These are phyloP conservation scores for Drosophila maculinotata DNA, from an alignment of 2,888 invertebrate genomes.

Conservation along the genomic window DNA sequence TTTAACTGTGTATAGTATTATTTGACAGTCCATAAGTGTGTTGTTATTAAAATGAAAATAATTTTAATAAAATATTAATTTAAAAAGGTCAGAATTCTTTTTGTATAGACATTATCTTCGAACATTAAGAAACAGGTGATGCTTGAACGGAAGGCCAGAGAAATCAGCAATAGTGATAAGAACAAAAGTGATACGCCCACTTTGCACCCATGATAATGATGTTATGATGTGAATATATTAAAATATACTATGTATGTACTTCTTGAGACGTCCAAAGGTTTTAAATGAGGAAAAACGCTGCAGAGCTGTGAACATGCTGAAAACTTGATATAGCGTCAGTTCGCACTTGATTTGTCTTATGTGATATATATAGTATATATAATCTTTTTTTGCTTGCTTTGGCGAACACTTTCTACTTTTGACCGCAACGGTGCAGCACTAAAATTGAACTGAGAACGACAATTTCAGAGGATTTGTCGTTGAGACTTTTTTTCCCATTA, in stretches of 20 bases:
- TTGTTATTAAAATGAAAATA: too few species aligned
- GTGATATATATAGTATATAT: not conserved
- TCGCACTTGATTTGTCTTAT: not conserved
- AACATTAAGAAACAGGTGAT: slow-evolving; percentile 37
- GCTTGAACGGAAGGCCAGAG: slow-evolving; percentile 9
- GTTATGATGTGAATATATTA: not conserved
- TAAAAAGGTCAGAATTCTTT: not conserved
- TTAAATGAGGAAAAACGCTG: slow-evolving; percentile 28
- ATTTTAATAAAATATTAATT: not conserved
- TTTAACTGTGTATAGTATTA: too few species aligned
- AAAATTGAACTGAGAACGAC: slow-evolving; percentile 43
- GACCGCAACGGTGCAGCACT: slow-evolving; percentile 40
- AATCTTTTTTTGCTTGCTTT: not conserved
- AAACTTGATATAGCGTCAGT: slow-evolving; percentile 12
- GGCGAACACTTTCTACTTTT: slow-evolving; percentile 18
- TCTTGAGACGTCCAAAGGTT: slow-evolving; percentile 51
- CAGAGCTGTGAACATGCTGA: slow-evolving; percentile 44
- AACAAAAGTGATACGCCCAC: slow-evolving; percentile 15
- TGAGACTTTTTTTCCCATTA: slow-evolving; percentile 44
- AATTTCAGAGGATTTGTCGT: slow-evolving; percentile 29
- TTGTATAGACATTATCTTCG: not conserved
- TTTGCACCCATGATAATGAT: slow-evolving; percentile 14
- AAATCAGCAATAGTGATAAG: slow-evolving; percentile 10
- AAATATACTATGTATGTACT: slow-evolving; percentile 9
- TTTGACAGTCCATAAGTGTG: too few species aligned